Evolutionary conservation across 2,888 invertebrate species (phyloP).

Genomic region (Callosobruchus maculatus): DNA sequence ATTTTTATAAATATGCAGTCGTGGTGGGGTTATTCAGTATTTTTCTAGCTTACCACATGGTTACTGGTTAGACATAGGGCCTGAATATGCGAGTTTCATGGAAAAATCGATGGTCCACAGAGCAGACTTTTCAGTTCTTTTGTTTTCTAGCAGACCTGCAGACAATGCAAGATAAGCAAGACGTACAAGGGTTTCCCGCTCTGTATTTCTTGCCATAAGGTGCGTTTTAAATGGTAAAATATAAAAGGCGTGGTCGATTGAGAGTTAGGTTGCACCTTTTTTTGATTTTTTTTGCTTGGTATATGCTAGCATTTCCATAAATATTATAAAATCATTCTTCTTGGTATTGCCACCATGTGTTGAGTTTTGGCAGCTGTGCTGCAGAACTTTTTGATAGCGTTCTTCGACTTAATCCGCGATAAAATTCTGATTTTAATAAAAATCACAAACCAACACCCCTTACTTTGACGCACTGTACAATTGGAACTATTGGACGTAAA

Average conservation of each 20-base stretch:
- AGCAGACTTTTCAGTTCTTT: constrained; percentile 22
- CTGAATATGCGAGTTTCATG: neutral
- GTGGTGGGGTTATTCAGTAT: neutral
- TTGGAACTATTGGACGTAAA: no score
- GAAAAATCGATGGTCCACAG: constrained; percentile 1
- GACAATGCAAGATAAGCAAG: constrained; percentile 37
- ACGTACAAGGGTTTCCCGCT: constrained; percentile 37
- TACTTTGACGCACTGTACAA: no score
- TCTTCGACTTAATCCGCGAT: no score
- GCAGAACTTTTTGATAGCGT: no score
- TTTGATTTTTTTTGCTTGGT: neutral
- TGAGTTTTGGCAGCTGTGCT: no score
- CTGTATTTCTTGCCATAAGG: constrained; percentile 38
- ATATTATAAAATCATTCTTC: no score
- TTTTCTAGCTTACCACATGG: neutral
- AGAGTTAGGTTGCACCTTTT: neutral
- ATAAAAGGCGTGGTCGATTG: neutral
- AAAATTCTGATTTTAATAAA: no score
- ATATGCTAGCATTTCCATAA: neutral
- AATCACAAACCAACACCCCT: no score
- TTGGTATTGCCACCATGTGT: no score
- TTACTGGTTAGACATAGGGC: neutral
- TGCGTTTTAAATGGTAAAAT: constrained; percentile 19
- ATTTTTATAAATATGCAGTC: neutral
- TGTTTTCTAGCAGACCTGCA: constrained; percentile 35